Evolutionary conservation across 2,888 invertebrate species (phyloP), one percentile per base, ranked within the genome.

Genomic region (Choristoneura rosaceana): DNA sequence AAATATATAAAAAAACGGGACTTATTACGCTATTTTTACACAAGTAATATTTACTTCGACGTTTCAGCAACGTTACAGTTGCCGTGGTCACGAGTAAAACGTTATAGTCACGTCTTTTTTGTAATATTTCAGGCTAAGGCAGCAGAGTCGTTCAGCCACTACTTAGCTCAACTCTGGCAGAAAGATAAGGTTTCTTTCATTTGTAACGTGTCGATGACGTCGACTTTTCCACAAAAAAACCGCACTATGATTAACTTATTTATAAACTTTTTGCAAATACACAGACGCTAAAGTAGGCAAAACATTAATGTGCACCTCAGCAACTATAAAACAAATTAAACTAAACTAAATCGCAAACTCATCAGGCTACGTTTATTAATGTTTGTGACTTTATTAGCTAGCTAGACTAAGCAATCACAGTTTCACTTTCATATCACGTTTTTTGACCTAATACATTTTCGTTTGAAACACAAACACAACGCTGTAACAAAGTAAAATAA

Each of bases 371-470:
- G 9, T 14, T 34, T n/a, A 14, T 45, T 17, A 62, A 62, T 61
- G 38, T 9, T 60, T 60, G 17, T 62, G 25, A 62, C 38, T 38
- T 12, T 25, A 17, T 45, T 62, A 10, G 5, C 45, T 62, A 25
- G 62, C 45, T 62, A 25, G 62, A 41, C 43, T 43, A 62, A 43
- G 25, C 45, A 8, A 45, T 62, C 43, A 41, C 9, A 41, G 17
- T 5, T 15, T 15, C 4, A 15, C 15, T 50, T 8, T 50, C 1
- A 7, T n/a, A 50, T 14, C n/a, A n/a, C 15, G n/a, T 4, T 50
- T 50, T n/a, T 50, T 5, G n/a, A 50, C 50, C n/a, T 15, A 38
- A 38, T 38, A n/a, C 3, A 43, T 43, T 43, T 4, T 43, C 12
- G 43, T 43, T 12, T n/a, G n/a, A n/a, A n/a, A n/a, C n/a, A n/a